A percentile compares a stretch with the other conserved stretches of the same genome.
phyloP scores from a whole-genome alignment of 1,140 invertebrate genomes.

The Conus betulinus region DNA sequence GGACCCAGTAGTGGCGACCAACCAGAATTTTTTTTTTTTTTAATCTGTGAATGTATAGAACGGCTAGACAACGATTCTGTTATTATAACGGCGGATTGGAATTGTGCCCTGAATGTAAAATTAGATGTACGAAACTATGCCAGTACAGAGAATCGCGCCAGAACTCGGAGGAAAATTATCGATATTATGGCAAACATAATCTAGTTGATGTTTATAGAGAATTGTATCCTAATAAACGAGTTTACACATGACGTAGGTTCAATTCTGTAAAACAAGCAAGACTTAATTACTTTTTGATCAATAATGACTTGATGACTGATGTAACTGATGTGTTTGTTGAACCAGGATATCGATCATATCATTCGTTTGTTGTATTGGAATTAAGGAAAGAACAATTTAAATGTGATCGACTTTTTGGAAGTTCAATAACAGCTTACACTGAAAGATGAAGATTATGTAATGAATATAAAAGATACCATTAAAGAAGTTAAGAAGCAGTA shows the following conservation, averaged over 20 bases:
- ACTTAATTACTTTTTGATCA: not conserved
- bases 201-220: not conserved
- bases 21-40: not conserved
- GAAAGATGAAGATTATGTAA: not conserved
- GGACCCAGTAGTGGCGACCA: conserved; percentile 1
- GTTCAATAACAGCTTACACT: no score
- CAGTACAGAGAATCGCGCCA: not conserved
- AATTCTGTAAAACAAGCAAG: not conserved
- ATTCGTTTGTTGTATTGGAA: not conserved
- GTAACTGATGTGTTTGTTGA: no score
- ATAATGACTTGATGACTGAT: not conserved
- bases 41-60: not conserved
- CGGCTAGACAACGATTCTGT: no score
- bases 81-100: not conserved
- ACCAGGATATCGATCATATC: not conserved
- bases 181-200: not conserved
- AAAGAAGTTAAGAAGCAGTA: not conserved
- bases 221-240: not conserved
- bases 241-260: not conserved
- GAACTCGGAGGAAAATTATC: not conserved
- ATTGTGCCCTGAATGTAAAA: not conserved
- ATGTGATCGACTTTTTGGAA: no score
- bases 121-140: not conserved
- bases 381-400: not conserved
- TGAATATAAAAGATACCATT: not conserved